Evolutionary conservation across 2,888 invertebrate species (phyloP).

Genomic region (Dasysyrphus albostriatus): DNA sequence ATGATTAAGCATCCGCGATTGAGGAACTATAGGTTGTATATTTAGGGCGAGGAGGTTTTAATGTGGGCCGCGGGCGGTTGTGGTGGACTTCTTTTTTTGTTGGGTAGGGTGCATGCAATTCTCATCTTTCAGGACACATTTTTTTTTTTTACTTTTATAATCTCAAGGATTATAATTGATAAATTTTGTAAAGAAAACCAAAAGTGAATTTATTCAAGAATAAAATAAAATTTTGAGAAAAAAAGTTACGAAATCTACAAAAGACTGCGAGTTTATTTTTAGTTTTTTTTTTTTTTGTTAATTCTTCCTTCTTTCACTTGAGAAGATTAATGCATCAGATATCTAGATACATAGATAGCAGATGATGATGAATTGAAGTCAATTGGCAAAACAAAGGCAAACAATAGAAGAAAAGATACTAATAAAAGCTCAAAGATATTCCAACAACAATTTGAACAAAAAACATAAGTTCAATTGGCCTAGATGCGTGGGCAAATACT

Average conservation of each 20-base stretch:
- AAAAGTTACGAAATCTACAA: conserved; percentile 68
- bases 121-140: conserved; percentile 4
- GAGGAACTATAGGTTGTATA: conserved; percentile 79
- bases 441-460: conserved; percentile 30
- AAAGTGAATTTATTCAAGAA: conserved; percentile 36
- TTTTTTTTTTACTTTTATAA: conserved; percentile 19
- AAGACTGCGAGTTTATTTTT: conserved; percentile 61
- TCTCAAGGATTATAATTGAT: conserved; percentile 45
- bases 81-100: conserved; percentile 29
- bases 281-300: conserved; percentile 26
- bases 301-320: conserved; percentile 22
- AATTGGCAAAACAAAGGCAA: conserved; percentile 56
- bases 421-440: background rate
- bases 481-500: conserved; percentile 68
- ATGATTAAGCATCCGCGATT: conserved; percentile 82
- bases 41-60: conserved; percentile 9
- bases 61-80: background rate
- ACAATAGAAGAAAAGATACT: background rate
- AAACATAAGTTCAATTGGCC: conserved; percentile 53
- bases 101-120: conserved; percentile 41
- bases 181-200: conserved; percentile 37
- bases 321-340: conserved; percentile 38
- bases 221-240: conserved; percentile 25
- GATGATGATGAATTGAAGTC: conserved; percentile 57
- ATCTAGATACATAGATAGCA: background rate